phyloP scores from a whole-genome alignment of 2,888 invertebrate genomes.

The Monoplex corrugatus region DNA sequence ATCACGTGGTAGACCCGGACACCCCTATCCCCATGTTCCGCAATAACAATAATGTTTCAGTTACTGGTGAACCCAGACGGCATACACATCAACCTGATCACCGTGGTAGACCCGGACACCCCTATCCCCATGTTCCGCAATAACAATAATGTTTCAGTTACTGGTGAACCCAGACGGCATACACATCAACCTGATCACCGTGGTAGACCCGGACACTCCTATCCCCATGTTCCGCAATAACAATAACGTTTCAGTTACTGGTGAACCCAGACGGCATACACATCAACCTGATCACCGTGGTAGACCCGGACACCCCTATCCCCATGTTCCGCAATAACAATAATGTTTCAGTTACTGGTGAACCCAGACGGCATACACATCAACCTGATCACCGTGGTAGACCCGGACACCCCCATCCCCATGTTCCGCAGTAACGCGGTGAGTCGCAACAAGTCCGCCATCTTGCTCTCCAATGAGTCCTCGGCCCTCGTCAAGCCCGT shows the following conservation, averaged over 20 bases:
- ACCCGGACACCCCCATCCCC: conserved; percentile 50
- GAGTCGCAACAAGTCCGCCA: conserved; percentile 48
- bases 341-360: conserved; percentile 33
- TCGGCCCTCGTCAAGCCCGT: conserved; percentile 42
- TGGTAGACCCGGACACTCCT: conserved; percentile 49
- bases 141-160: conserved; percentile 47
- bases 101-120: conserved; percentile 49
- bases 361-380: conserved; percentile 37
- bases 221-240: conserved; percentile 48
- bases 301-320: neutral
- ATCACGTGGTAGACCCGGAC: conserved; percentile 43
- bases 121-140: conserved; percentile 45
- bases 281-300: conserved; percentile 38
- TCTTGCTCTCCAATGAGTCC: conserved; percentile 48
- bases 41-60: conserved; percentile 44
- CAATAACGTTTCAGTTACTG: too few species aligned
- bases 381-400: conserved; percentile 48
- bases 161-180: conserved; percentile 41
- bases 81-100: conserved; percentile 48
- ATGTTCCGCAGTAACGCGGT: conserved; percentile 46
- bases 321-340: too few species aligned
- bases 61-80: conserved; percentile 38
- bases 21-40: conserved; percentile 44
- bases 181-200: conserved; percentile 45
- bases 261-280: conserved; percentile 38